Base-by-base conservation (phyloP, 1,140 invertebrate species). In the Bradysia coprophila region DNA sequence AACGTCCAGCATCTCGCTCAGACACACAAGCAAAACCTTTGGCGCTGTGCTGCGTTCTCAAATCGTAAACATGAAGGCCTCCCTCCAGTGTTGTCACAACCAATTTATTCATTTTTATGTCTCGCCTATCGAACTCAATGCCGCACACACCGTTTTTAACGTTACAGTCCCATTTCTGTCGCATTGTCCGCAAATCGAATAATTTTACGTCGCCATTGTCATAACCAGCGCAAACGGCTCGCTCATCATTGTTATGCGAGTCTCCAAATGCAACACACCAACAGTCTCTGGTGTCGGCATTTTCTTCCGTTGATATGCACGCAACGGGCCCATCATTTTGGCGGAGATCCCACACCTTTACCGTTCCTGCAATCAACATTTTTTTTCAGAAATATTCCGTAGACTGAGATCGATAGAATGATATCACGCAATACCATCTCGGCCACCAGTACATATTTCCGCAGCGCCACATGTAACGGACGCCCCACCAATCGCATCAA, bases 151-250 rank as follows among this genome's bases (percentile, higher is more conserved):
- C 93, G 74, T 94, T 95, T 56, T 86, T 90, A 2, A 95, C 57
- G 62, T 93, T 93, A 22, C 78, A 81, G 58, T 95, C 89, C 90
- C 90, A 96, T 49, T 75, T 65, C 1, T 94, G 53, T 4, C 71
- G 66, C 78, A 94, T 88, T 11, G 71, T 73, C 48, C 76, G 72
- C n/a, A 97, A 64, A 66, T 96, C 90, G 61, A 93, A 96, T 59
- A 96, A 72, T 66, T 96, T 96, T 0, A 97, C 61, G 60, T 97
- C 93, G 0, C 93, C 93, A 66, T 96, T 97, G 54, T 97, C 92
- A 60, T 94, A 97, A 3, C 92, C 93, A 31, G 90, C 81, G 45
- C 76, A 78, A 1, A 96, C 75, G 43, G 85, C 69, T 43, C 91
- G 67, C 51, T 96, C 90, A 23, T 83, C 69, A 18, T 77, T 72